Conservation (phyloP, 2,888 invertebrate genomes). For the Tenthredo amoena region DNA sequence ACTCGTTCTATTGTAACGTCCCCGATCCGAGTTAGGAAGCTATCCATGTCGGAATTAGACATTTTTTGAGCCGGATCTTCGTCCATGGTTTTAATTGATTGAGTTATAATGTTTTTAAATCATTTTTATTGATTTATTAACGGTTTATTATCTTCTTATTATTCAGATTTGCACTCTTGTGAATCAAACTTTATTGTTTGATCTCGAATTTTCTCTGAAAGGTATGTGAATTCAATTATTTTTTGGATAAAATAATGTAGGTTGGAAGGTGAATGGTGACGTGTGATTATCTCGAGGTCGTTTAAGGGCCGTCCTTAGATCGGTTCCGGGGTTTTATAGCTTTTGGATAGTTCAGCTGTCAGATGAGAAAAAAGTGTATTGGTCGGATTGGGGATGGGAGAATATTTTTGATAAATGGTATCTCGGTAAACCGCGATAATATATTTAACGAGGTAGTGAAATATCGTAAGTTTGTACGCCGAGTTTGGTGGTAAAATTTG, state of each 20-base stretch:
- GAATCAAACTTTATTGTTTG: neutral
- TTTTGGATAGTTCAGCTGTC: slow-evolving; percentile 16
- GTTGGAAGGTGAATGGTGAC: neutral
- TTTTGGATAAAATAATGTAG: neutral
- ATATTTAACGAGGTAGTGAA: neutral
- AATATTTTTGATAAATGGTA: neutral
- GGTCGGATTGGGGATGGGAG: neutral
- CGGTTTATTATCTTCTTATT: neutral
- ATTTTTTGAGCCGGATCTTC: slow-evolving; percentile 61
- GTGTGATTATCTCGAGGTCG: neutral
- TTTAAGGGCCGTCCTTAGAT: neutral
- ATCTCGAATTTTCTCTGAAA: neutral
- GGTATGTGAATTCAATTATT: neutral
- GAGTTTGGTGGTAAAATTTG: neutral
- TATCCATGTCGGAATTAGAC: slow-evolving; percentile 79
- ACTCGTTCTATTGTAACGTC: slow-evolving; percentile 82
- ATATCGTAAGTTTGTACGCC: neutral
- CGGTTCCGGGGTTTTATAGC: neutral
- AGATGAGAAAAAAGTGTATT: neutral
- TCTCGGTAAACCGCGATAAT: neutral
- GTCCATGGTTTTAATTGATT: slow-evolving; percentile 10
- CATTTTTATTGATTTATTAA: neutral
- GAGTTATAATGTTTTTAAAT: neutral
- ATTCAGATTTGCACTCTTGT: neutral
- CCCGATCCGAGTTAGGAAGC: slow-evolving; percentile 81